Conservation (phyloP, 2,113 vertebrate species). For the Lepisosteus osseus region DNA sequence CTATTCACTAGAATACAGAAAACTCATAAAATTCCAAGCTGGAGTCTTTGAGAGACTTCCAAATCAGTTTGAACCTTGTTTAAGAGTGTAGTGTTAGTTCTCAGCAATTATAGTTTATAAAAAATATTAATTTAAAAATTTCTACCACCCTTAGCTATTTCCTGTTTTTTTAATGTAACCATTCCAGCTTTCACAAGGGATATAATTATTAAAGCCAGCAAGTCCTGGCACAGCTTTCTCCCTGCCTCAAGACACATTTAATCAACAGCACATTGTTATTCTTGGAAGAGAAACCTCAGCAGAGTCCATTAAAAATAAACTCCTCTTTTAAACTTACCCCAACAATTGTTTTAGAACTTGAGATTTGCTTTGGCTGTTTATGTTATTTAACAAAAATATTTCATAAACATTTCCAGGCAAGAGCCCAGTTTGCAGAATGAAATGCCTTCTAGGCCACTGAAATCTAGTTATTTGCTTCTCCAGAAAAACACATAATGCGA, state of each 20-base stretch:
- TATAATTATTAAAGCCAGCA: conserved; percentile 1
- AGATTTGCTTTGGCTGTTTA: not conserved
- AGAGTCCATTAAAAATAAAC: not conserved
- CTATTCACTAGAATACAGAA: too few species aligned
- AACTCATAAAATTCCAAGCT: not conserved
- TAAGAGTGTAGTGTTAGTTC: not conserved
- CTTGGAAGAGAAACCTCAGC: conserved; percentile 6
- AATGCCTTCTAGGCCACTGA: conserved; percentile 23
- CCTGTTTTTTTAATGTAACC: conserved; percentile 6
- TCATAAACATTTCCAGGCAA: not conserved
- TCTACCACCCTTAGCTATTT: conserved; percentile 7
- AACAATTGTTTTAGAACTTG: not conserved
- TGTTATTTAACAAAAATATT: not conserved
- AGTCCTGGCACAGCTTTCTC: not conserved
- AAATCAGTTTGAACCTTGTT: not conserved
- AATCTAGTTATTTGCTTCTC: conserved; percentile 29
- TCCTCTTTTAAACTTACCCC: not conserved
- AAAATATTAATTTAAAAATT: not conserved
- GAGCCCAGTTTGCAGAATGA: not conserved
- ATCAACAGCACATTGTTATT: conserved; percentile 11
- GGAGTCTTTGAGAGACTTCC: not conserved
- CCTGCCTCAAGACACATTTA: not conserved
- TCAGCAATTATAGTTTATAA: not conserved
- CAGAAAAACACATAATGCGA: conserved; percentile 20
- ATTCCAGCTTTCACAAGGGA: not conserved